phyloP scores from a whole-genome alignment of 2,797 vertebrate species.

The Prunella strophiata region DNA sequence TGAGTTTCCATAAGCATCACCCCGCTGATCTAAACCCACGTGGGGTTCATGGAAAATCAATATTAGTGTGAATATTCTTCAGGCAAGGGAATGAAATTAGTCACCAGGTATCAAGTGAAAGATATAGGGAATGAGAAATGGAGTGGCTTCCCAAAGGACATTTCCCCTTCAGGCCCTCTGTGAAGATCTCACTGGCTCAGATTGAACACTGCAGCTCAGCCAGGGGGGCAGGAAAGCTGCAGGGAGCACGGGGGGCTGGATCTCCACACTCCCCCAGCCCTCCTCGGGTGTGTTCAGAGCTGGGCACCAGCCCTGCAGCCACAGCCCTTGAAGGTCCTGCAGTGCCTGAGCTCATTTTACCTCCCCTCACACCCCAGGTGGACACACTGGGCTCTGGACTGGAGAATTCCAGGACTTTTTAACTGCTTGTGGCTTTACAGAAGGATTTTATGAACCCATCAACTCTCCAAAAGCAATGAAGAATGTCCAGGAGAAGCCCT shows the following conservation, averaged over 20 bases:
- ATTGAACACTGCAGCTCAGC: not conserved
- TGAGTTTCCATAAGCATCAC: not conserved
- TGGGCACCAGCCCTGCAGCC: not conserved
- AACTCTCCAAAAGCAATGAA: not conserved
- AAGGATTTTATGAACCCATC: not conserved
- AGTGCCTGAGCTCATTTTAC: not conserved
- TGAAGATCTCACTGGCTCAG: not conserved
- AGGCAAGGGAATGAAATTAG: not conserved
- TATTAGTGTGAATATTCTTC: not conserved
- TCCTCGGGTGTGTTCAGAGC: not conserved
- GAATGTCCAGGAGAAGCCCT: not conserved
- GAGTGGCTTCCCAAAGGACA: not conserved
- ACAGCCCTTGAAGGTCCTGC: not conserved
- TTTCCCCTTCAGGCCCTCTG: not conserved
- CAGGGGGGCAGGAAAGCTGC: not conserved
- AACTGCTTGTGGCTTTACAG: not conserved
- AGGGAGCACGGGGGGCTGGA: not conserved
- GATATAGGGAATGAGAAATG: not conserved
- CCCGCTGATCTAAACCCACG: not conserved
- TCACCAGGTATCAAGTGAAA: not conserved
- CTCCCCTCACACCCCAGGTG: not conserved
- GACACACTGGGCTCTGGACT: not conserved
- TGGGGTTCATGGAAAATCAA: not conserved
- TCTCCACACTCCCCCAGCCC: not conserved
- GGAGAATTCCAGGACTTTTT: not conserved